These are phyloP conservation scores for Pogonocherus hispidulus DNA, from an alignment of 2,888 invertebrate genomes.

Conservation along the genomic window DNA sequence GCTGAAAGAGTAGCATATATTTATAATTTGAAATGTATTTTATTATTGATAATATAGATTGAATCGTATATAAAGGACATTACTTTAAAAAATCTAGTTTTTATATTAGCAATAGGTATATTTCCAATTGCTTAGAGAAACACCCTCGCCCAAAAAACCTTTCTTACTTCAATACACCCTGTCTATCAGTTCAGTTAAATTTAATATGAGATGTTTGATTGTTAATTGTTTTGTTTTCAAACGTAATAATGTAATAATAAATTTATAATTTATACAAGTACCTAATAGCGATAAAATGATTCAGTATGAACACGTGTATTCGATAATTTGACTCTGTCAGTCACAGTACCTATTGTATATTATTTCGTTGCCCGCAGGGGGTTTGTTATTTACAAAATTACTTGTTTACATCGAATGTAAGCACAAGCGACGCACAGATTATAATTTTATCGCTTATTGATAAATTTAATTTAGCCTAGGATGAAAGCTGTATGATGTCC, in stretches of 20 bases:
- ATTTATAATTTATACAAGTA: neutral
- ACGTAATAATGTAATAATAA: neutral
- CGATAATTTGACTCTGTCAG: neutral
- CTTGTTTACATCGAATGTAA: neutral
- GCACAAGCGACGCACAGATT: neutral
- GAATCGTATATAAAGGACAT: too few species aligned
- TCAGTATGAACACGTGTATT: neutral
- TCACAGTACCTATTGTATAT: neutral
- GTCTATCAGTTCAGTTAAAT: too few species aligned
- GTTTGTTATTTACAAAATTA: neutral
- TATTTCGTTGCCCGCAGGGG: neutral
- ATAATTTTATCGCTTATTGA: neutral
- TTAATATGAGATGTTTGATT: too few species aligned
- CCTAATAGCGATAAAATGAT: neutral
- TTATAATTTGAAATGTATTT: too few species aligned
- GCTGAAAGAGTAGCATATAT: too few species aligned
- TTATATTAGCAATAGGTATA: too few species aligned
- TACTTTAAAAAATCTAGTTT: too few species aligned
- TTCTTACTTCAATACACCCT: too few species aligned
- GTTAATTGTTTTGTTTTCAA: too few species aligned
- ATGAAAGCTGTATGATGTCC: neutral
- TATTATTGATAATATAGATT: too few species aligned
- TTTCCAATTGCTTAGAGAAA: too few species aligned
- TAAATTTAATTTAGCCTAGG: neutral
- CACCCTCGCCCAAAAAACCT: too few species aligned